Evolutionary conservation across 1,140 invertebrate species (phyloP).

Genomic region (Hycleus phaleratus): DNA sequence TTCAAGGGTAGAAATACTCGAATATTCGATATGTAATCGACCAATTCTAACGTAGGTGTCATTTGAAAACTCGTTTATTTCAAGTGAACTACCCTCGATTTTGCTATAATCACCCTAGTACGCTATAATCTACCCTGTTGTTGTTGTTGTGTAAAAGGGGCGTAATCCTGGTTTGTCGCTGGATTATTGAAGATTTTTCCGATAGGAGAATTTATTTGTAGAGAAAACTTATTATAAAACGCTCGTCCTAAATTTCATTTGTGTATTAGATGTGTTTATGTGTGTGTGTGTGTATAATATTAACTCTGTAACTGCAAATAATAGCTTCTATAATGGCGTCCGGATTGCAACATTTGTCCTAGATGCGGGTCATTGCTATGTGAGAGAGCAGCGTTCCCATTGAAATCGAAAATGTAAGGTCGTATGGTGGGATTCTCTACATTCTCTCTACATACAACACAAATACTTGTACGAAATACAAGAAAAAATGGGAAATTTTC

Average conservation of each 20-base stretch:
- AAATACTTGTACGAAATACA: slow-evolving; percentile 3
- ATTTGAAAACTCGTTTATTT: too few species aligned
- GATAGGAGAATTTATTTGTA: too few species aligned
- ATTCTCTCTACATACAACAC: slow-evolving; percentile 7
- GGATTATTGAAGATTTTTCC: too few species aligned
- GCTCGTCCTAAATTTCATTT: slow-evolving; percentile 17
- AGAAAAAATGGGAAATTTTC: slow-evolving; percentile 1
- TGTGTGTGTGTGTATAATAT: slow-evolving; percentile 12
- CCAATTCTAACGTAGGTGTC: too few species aligned
- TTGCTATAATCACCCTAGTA: too few species aligned
- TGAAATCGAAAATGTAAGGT: slow-evolving; percentile 41
- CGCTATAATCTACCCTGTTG: too few species aligned
- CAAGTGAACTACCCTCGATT: too few species aligned
- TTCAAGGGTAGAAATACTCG: too few species aligned
- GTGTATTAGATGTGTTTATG: too few species aligned
- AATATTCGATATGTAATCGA: too few species aligned
- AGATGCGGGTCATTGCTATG: slow-evolving; percentile 43
- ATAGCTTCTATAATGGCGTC: slow-evolving; percentile 33
- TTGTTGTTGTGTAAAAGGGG: too few species aligned
- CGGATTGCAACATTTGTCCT: slow-evolving; percentile 40
- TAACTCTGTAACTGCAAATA: slow-evolving; percentile 32
- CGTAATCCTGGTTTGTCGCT: too few species aligned
- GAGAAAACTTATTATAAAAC: slow-evolving; percentile 4
- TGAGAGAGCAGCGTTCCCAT: slow-evolving; percentile 37
- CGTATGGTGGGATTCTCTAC: slow-evolving; percentile 30